Base-by-base conservation (phyloP, 1,140 invertebrate genomes). In the Myzus persicae region DNA sequence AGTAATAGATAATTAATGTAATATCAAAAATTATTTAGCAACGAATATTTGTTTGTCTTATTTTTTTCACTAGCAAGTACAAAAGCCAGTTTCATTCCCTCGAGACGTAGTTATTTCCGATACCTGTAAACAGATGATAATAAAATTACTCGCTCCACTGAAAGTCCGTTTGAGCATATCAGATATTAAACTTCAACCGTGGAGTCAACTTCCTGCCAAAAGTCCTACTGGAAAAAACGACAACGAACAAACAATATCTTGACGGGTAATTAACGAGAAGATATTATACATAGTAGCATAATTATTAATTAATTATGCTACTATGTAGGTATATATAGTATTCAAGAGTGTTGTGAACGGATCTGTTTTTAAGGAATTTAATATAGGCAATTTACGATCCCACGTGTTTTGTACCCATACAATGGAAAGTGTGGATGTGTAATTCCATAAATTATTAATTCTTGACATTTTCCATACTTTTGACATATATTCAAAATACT, bases 31-130 rank as follows among this genome's bases (percentile, higher is more conserved):
- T 31, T 1, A 44, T 93, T 93, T 14, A 26, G 40, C 51, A 4
- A 46, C 31, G 7, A 87, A 51, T 59, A 85, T 44, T 88, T 46
- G n/a, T 59, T 42, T 26, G 87, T 82, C 6, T 31, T 90, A 42
- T 89, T 93, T 85, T 76, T 93, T 59, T 93, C 81, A 31, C 36
- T 94, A 97, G 96, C 97, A 97, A 96, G 97, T 97, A 20, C 97
- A 97, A 94, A 97, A 96, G 94, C 97, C 96, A 94, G 96, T 97
- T 8, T 96, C 95, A 0, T 98, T 97, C 94, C 97, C 97, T 0
- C 96, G 96, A 94, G 96, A 96, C 44, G 97, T 97, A 9, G 95
- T 96, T 94, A 96, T 97, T 1, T 96, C 97, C 1, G 94, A 95
- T 11, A 95, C 96, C 87, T 97, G 97, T 95, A 97, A 96, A 89